Percentiles rank a stretch among this genome's conserved stretches.
These are phyloP conservation scores for Anableps anableps DNA, from an alignment of 2,797 vertebrate species.

Conservation along the genomic window DNA sequence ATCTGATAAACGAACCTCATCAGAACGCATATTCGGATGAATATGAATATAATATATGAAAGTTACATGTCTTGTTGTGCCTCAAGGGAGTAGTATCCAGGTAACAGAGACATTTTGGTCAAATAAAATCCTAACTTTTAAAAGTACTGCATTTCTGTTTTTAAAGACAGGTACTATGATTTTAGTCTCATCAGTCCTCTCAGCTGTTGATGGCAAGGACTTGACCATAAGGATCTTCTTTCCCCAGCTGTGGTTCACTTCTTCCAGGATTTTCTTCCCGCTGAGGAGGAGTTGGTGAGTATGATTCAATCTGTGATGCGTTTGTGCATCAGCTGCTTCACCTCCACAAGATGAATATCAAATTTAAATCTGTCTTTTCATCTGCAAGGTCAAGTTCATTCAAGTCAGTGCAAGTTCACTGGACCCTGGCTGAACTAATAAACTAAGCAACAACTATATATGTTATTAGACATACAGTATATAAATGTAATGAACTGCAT, in stretches of 20 bases:
- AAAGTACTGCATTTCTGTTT: neutral
- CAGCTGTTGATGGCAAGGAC: neutral
- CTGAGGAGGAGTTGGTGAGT: conserved; percentile 11
- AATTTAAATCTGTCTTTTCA: conserved; percentile 39
- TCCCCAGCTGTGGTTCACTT: neutral
- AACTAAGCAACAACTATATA: neutral
- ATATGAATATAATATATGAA: no score
- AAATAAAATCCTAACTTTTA: neutral
- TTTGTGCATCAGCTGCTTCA: conserved; percentile 29
- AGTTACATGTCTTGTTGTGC: neutral
- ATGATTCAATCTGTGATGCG: conserved; percentile 1
- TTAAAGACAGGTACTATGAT: neutral
- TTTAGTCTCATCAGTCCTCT: neutral
- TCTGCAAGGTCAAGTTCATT: conserved; percentile 34
- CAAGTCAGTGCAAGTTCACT: conserved; percentile 12
- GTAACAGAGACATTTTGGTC: conserved; percentile 1
- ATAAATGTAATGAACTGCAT: no score
- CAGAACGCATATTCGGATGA: no score
- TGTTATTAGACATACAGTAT: no score
- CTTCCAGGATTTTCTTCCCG: conserved; percentile 4
- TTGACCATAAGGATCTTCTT: conserved; percentile 11
- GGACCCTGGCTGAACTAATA: neutral
- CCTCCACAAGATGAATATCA: conserved; percentile 35
- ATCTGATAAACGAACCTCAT: no score
- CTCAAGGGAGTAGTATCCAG: neutral